Evolutionary conservation across 2,113 vertebrate genomes (phyloP).

Genomic region (Lasiurus cinereus): DNA sequence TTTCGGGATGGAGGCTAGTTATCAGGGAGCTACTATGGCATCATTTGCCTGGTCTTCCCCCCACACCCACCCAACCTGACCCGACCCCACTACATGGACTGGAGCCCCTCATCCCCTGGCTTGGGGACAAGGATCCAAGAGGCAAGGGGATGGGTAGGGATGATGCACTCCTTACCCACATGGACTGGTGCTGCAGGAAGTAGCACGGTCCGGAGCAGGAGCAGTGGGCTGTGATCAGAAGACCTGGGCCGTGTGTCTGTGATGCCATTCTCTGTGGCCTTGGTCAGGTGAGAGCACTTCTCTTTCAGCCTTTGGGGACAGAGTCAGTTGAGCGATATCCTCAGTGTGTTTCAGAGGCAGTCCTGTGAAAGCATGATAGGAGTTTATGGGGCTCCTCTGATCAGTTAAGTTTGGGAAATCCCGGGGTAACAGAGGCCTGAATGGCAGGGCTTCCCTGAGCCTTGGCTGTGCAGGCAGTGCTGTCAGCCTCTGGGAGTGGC

Average conservation of each 20-base stretch:
- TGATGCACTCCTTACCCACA: neutral
- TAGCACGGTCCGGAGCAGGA: neutral
- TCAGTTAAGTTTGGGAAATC: neutral
- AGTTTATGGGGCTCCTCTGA: neutral
- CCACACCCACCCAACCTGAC: neutral
- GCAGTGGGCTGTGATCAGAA: no score
- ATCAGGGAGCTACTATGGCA: rapidly evolving
- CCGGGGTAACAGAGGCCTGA: neutral
- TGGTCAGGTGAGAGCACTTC: neutral
- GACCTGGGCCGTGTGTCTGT: neutral
- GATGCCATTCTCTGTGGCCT: neutral
- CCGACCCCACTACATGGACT: no score
- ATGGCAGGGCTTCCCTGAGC: neutral
- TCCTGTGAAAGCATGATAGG: neutral
- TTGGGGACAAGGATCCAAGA: neutral
- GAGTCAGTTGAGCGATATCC: neutral
- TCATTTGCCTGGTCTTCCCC: neutral
- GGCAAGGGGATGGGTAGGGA: neutral
- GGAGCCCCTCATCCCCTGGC: neutral
- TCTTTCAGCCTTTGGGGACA: neutral
- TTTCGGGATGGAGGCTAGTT: neutral
- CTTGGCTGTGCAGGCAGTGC: neutral
- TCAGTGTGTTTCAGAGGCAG: neutral
- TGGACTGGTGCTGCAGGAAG: neutral
- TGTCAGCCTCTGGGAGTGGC: neutral